Evolutionary conservation across 2,113 vertebrate species (phyloP).

Genomic region (Elaphurus davidianus): DNA sequence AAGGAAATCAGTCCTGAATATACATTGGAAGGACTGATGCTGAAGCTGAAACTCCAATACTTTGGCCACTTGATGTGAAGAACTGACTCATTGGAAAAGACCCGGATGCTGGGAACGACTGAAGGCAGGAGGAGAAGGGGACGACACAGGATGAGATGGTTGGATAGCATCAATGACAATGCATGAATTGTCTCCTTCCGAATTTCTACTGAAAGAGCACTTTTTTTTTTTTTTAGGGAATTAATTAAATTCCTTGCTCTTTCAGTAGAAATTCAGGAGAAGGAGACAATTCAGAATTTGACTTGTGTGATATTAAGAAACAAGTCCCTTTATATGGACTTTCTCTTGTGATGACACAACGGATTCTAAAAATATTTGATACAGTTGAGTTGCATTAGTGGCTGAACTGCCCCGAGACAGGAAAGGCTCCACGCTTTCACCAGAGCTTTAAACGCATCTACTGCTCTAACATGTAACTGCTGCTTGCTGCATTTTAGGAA

Average conservation of each 20-base stretch:
- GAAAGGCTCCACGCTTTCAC: background rate
- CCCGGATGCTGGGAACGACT: too few species aligned
- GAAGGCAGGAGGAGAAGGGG: too few species aligned
- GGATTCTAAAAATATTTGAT: background rate
- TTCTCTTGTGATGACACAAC: background rate
- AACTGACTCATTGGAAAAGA: too few species aligned
- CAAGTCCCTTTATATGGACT: background rate
- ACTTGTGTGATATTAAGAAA: background rate
- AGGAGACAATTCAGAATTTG: background rate
- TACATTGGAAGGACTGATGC: too few species aligned
- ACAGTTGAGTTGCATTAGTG: background rate
- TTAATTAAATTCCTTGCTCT: background rate
- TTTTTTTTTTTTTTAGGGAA: background rate
- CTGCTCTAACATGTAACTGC: background rate
- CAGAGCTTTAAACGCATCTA: background rate
- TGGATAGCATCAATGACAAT: too few species aligned
- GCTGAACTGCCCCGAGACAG: background rate
- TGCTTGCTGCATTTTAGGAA: background rate
- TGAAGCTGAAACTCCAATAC: too few species aligned
- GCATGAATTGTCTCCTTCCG: background rate
- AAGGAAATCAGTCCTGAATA: too few species aligned
- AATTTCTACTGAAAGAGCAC: background rate
- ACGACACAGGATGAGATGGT: too few species aligned
- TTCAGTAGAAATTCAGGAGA: background rate
- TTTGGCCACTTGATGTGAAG: too few species aligned